Base-by-base conservation (phyloP, 2,797 vertebrate genomes). In the Jordanella pulchra region DNA sequence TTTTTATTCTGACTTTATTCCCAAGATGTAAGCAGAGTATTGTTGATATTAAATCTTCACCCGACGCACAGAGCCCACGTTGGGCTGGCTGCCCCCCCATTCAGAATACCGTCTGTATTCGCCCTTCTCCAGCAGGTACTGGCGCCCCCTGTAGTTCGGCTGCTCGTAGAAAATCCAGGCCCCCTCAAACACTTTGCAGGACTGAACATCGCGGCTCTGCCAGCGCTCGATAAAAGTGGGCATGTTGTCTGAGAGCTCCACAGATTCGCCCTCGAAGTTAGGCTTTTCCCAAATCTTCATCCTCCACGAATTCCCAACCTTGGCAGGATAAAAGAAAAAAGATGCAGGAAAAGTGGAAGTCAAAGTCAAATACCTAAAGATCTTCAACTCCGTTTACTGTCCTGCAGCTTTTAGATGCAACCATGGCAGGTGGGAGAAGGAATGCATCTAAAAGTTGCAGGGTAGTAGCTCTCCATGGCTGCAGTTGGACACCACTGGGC, bases 91-190 rank as follows among this genome's bases (percentile, higher is more conserved):
- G 0, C 93, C 93, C 0, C 94, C 93, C 94, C 95, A 96, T 18
- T 95, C 94, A 0, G 91, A 81, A 0, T 94, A 91, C 47, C 93
- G 89, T 58, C 89, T 87, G 87, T 95, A 95, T n/a, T 94, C 93
- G 7, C 94, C 94, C 82, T 90, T 93, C 86, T 95, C 92, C 87
- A 96, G 90, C 84, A 96, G 88, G 82, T 95, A 95, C 89, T 96
- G 95, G 73, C 93, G 85, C 63, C 95, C 95, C 5, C 88, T 92
- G 87, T 94, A 96, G 88, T 95, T 95, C 32, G 95, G 76, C 4
- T 88, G 78, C 75, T 91, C 85, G 1, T 80, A 86, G 72, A 90
- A 96, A 73, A 95, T 78, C 95, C 95, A 90, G 64, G 90, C 83
- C 0, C 95, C 94, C 2, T 95, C 92, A 67, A 94, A 86, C 77